phyloP scores from a whole-genome alignment of 35 echinoderm and acorn worm genomes.

The Heliocidaris erythrogramma region DNA sequence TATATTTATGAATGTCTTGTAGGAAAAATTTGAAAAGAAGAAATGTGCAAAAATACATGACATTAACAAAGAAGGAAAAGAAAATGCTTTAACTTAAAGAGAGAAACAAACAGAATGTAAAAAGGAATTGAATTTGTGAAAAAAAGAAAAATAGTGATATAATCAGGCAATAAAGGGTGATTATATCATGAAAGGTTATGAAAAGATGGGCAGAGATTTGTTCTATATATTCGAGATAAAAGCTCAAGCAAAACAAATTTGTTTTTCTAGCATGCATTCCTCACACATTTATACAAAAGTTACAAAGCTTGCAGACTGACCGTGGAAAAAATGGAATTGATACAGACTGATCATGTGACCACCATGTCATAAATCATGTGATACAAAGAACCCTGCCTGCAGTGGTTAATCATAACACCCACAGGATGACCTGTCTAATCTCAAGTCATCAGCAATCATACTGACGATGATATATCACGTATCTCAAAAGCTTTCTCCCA shows the following conservation, averaged over 20 bases:
- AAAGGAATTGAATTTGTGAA: neutral
- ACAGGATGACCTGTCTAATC: neutral
- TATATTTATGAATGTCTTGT: neutral
- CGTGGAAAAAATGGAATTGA: conserved; percentile 4
- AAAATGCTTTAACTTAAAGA: neutral
- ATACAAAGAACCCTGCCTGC: conserved; percentile 15
- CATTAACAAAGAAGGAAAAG: neutral
- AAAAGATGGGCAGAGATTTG: neutral
- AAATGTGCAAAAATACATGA: neutral
- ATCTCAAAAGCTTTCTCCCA: neutral
- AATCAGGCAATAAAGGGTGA: neutral
- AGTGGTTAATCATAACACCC: neutral
- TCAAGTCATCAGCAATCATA: neutral
- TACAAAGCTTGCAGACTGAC: neutral
- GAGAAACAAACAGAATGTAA: neutral
- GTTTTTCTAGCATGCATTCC: neutral
- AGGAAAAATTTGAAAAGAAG: neutral
- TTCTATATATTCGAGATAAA: neutral
- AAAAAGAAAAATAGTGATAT: neutral
- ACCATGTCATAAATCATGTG: conserved; percentile 3
- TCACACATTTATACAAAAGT: conserved; percentile 18
- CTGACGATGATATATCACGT: neutral
- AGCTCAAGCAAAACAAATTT: neutral
- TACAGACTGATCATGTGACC: conserved; percentile 15
- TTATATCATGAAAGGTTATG: neutral